Conservation (phyloP, 2,888 invertebrate species). For the Caradrina kadenii region DNA sequence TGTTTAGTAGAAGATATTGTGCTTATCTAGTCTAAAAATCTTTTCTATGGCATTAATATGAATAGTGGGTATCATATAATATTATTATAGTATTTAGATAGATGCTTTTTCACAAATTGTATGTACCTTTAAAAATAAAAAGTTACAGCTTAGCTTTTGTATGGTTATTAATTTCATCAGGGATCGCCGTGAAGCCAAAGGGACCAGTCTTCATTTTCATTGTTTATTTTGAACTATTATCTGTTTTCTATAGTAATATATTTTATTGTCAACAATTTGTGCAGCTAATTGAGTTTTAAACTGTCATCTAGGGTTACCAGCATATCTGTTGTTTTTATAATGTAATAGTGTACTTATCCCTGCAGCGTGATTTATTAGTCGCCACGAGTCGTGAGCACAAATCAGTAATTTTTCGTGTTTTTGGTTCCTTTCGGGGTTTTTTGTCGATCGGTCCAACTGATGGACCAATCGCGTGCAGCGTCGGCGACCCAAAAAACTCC, state of each 20-base stretch:
- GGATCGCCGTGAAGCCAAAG: not conserved
- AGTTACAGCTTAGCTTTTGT: not conserved
- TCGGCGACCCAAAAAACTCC: too few relatives aligned
- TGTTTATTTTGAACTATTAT: not conserved
- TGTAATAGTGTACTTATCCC: not conserved
- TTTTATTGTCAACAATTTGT: too few relatives aligned
- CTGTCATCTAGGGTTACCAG: constrained; percentile 8
- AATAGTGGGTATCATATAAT: too few relatives aligned
- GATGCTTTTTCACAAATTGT: not conserved
- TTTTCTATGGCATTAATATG: too few relatives aligned
- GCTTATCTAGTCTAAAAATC: too few relatives aligned
- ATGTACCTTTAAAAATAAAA: not conserved
- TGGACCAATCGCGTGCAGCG: too few relatives aligned
- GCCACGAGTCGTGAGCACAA: too few relatives aligned
- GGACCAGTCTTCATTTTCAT: not conserved
- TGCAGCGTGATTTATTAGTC: not conserved
- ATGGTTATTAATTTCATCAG: not conserved
- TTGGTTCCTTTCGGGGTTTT: too few relatives aligned
- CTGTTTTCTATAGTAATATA: not conserved
- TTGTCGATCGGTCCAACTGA: too few relatives aligned
- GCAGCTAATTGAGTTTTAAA: too few relatives aligned
- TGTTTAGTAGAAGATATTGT: not conserved
- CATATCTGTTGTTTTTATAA: not conserved
- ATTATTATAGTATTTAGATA: not conserved
- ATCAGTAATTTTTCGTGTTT: too few relatives aligned